Evolutionary conservation across 2,113 vertebrate species (phyloP).

Genomic region (Oreochromis tanganicae): DNA sequence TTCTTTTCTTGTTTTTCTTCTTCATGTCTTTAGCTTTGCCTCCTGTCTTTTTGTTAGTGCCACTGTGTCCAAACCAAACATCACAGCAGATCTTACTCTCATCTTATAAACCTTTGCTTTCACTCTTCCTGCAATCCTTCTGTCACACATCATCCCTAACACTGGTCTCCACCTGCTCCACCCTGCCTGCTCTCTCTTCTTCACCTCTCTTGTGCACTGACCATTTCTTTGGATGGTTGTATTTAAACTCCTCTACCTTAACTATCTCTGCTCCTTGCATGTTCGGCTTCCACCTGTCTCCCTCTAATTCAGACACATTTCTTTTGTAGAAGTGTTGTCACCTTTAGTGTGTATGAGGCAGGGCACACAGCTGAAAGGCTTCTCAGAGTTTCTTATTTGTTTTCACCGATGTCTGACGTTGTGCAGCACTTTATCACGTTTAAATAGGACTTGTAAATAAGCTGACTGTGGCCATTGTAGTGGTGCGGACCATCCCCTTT

Average conservation of each 20-base stretch:
- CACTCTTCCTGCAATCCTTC: background rate
- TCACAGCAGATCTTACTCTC: background rate
- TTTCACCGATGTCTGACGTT: fast-evolving
- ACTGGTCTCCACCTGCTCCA: background rate
- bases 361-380: fast-evolving
- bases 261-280: background rate
- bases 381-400: background rate
- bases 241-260: background rate
- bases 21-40: background rate
- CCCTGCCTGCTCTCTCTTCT: fast-evolving
- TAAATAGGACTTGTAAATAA: background rate
- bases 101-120: background rate
- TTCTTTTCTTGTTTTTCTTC: background rate
- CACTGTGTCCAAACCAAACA: background rate
- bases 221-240: background rate
- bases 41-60: background rate
- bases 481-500: background rate
- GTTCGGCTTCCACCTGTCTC: background rate
- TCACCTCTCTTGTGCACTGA: fast-evolving
- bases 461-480: background rate
- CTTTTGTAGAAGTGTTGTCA: background rate
- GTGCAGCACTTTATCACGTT: background rate
- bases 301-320: background rate
- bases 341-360: background rate
- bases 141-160: background rate